Base-by-base conservation (phyloP, 2,797 vertebrate genomes). In the Acanthornis magna region DNA sequence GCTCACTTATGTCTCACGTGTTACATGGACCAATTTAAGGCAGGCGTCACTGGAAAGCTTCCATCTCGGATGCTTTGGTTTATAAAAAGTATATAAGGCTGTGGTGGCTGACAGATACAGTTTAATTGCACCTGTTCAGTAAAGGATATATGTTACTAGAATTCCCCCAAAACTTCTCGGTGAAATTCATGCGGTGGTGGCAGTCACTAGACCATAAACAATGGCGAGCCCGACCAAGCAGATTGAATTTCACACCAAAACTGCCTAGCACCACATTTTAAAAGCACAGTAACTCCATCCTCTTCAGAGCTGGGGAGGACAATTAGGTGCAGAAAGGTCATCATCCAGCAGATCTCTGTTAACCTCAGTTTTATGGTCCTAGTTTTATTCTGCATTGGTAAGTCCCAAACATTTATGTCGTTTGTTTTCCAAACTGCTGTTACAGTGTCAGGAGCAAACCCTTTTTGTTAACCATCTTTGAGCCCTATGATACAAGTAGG, bases 151-250 rank as follows among this genome's bases (percentile, higher is more conserved):
- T 5, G 26, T 91, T 97, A 88, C 89, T 91, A 81, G 86, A 98
- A 98, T 97, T 98, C 96, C 97, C 97, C 97, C 73, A 96, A 95
- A 96, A 95, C 55, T 97, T 97, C 96, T 88, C 77, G 82, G 91
- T 84, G 86, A 68, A 70, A 72, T 93, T 91, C 18, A 11, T 13
- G 48, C 38, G 13, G 86, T 8, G 8, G 23, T 60, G 61, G 34
- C 11, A 3, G 40, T 70, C 90, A 79, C 61, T 77, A 55, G 95
- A 96, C 90, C 73, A 11, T 96, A 72, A 94, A 93, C 0, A n/a
- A 65, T 71, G 57, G 40, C 26, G 15, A 82, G 36, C 50, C 70
- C 42, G 53, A 43, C 82, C 21, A 50, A 68, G 34, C 29, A 23
- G 89, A 78, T 91, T 91, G 78, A 47, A 78, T 98, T 98, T 96